Evolutionary conservation across 2,113 vertebrate genomes (phyloP).

Genomic region (Pontoporia blainvillei): DNA sequence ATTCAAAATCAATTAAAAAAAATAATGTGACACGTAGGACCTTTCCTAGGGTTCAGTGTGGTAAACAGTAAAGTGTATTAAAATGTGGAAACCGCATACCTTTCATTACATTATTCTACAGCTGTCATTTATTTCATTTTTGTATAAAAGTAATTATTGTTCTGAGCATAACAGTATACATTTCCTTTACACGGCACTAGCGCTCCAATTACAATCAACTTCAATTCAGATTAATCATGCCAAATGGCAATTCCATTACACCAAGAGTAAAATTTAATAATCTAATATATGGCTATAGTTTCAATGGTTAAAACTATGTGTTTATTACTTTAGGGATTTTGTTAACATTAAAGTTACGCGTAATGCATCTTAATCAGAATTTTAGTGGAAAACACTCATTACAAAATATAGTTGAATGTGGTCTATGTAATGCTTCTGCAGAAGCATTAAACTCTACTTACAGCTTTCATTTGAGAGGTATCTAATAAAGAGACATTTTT

Average conservation of each 20-base stretch:
- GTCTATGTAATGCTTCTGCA: slow-evolving; percentile 13
- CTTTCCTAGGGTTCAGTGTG: slow-evolving; percentile 11
- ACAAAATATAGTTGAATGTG: slow-evolving; percentile 1
- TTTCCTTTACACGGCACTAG: slow-evolving; percentile 5
- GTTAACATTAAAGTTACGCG: slow-evolving; percentile 57
- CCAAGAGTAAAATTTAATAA: slow-evolving; percentile 57
- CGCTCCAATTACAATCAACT: slow-evolving; percentile 59
- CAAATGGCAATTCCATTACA: slow-evolving; percentile 58
- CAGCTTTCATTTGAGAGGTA: neutral
- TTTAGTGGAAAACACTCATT: slow-evolving; percentile 37
- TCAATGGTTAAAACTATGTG: slow-evolving; percentile 34
- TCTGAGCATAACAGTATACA: slow-evolving; percentile 45
- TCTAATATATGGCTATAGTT: slow-evolving; percentile 59
- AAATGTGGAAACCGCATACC: slow-evolving; percentile 51
- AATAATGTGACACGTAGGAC: slow-evolving; percentile 6
- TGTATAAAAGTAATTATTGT: slow-evolving; percentile 65
- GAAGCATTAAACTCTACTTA: neutral
- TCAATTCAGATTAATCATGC: slow-evolving; percentile 57
- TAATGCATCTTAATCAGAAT: slow-evolving; percentile 57
- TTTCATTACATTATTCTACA: slow-evolving; percentile 52
- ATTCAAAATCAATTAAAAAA: slow-evolving; percentile 59
- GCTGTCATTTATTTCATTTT: slow-evolving; percentile 63
- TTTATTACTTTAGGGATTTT: slow-evolving; percentile 57
- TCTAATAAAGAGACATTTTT: neutral
- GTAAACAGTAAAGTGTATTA: neutral